Evolutionary conservation across 2,797 vertebrate species (phyloP), one percentile per base, ranked within the genome.

Genomic region (Parauchenoglanis ngamensis): DNA sequence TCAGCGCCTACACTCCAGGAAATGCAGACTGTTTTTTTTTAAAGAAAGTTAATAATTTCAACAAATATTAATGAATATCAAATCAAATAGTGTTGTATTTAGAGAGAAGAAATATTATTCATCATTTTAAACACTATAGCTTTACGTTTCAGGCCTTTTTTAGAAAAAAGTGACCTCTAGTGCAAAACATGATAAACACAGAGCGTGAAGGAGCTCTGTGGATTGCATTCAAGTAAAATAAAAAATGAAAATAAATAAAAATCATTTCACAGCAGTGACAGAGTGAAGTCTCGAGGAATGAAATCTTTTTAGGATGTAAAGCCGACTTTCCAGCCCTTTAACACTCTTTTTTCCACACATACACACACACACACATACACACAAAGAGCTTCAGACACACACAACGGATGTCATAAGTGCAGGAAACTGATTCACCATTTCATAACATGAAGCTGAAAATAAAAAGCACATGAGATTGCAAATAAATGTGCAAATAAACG

Each of bases 371-470:
- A 70, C 68, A 40, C 68, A 70, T 15, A 23, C 35, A 70, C 76
- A 76, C 83, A 87, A 35, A 83, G 44, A 88, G 78, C 75, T 85
- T 81, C 86, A 70, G 72, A 89, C 70, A 85, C 54, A 87, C 87
- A 89, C 49, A 85, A 84, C 79, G 82, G 84, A 88, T 4, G 4
- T 35, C 65, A 73, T 52, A 52, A 76, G 8, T n/a, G 25, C 79
- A 57, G 77, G 63, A 65, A 67, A 46, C 78, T 21, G 63, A 17
- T 85, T 87, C 85, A 57, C 83, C 21, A 57, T 70, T 57, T 49
- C 40, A 72, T 35, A 11, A 82, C 35, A 59, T 2, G 13, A 12
- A 75, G 44, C 44, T 52, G 72, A 25, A 88, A 72, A n/a, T 35
- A 83, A 65, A 54, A 25, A 4, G 35, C 35, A 1, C 4, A 2